Base-by-base conservation (phyloP, 1,140 invertebrate genomes). In the Caenorhabditis elegans region DNA sequence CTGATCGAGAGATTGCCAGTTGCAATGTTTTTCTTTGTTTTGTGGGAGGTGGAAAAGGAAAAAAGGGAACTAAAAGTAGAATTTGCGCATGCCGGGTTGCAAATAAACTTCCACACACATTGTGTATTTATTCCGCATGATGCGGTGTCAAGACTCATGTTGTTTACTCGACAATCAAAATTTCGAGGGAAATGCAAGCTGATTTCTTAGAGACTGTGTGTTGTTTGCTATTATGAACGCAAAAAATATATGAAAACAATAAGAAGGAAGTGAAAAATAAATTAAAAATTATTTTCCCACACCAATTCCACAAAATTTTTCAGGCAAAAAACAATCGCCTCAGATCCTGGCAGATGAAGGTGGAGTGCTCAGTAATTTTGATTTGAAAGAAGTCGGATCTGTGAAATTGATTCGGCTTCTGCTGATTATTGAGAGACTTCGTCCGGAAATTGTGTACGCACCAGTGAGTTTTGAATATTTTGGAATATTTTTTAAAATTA, bases 401-500 rank as follows among this genome's bases (percentile, higher is more conserved):
- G 82, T 89, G 0, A 85, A 84, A 17, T 60, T 89, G 17, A 88
- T 90, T 49, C 80, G 88, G 47, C 78, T 89, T 1, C 77, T 89
- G 3, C 89, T 87, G 48, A 86, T 89, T 17, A 83, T 89, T 19
- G 88, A 89, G 53, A 88, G 85, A 31, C 80, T 85, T 13, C 79
- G 88, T 24, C 88, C 88, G 2, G 88, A 89, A 78, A 83, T 89
- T 31, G 86, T 83, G 34, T 88, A 77, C 84, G 88, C 90, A 19
- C 88, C 88, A 49, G 88, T 90, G 53, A 82, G 86, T 87, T 84
- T 39, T 22, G 24, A 43, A 43, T 8, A 43, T 43, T 15, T 43
- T 43, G 39, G 39, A 43, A 43, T 8, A 43, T 43, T 43, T 43
- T 43, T 43, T 5, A 43, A 15, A 65, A 65, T 76, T 11, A 76